Evolutionary conservation across 2,113 vertebrate species (phyloP).

Genomic region (Euleptes europaea): DNA sequence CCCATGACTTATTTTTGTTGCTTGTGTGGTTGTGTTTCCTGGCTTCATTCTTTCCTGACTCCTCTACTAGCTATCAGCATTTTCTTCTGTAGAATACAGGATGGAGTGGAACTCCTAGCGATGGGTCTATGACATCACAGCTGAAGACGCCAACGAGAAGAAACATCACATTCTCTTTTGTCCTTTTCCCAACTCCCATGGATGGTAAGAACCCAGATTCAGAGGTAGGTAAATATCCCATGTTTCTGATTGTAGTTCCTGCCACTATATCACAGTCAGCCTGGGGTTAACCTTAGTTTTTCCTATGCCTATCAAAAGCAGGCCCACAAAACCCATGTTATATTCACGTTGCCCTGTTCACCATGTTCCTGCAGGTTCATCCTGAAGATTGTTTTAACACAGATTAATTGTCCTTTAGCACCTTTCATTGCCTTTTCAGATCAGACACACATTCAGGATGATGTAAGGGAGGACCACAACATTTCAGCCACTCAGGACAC

Average conservation of each 20-base stretch:
- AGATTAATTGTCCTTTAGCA: not conserved
- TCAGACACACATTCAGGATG: not conserved
- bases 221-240: not conserved
- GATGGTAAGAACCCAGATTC: not conserved
- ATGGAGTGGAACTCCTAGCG: not conserved
- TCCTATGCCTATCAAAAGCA: not conserved
- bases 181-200: constrained; percentile 14
- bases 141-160: constrained; percentile 1
- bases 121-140: constrained; percentile 21
- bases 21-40: no score
- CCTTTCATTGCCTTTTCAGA: not conserved
- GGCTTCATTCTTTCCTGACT: not conserved
- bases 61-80: not conserved
- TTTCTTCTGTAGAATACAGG: not conserved
- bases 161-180: not conserved
- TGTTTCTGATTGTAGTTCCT: not conserved
- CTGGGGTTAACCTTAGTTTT: not conserved
- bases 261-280: no score
- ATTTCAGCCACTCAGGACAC: no score
- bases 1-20: no score
- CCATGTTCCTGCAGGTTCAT: not conserved
- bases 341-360: not conserved
- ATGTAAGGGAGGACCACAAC: no score
- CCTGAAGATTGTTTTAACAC: not conserved
- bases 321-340: not conserved